phyloP scores from a whole-genome alignment of 2,113 vertebrate genomes.

The Dunckerocampus dactyliophorus region DNA sequence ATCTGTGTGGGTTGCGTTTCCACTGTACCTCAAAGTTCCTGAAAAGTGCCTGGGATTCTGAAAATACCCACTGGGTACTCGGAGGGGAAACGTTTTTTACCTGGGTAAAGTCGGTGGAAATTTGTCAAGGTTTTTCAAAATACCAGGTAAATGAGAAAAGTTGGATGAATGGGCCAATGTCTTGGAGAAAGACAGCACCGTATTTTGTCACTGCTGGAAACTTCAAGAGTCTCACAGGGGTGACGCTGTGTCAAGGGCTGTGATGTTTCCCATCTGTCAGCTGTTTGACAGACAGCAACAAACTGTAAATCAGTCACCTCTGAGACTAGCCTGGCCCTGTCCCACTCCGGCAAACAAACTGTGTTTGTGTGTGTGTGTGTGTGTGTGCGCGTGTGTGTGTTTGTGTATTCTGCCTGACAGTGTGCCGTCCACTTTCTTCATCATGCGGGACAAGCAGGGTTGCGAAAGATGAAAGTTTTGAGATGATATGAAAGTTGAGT shows the following conservation, averaged over 20 bases:
- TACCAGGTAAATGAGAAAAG: too few species aligned
- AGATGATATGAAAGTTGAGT: not conserved
- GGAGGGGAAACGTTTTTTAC: not conserved
- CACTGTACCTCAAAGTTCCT: too few species aligned
- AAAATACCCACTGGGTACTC: too few species aligned
- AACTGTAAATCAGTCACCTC: constrained; percentile 65
- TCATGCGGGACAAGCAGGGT: not conserved
- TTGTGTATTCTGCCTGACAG: constrained; percentile 21
- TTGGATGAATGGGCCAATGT: not conserved
- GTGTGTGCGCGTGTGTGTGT: constrained; percentile 40
- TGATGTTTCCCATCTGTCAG: constrained; percentile 57
- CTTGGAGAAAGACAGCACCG: not conserved
- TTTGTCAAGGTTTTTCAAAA: constrained; percentile 6
- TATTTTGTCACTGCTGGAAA: constrained; percentile 28
- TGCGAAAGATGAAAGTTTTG: not conserved
- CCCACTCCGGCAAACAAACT: constrained; percentile 37
- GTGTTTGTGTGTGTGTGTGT: constrained; percentile 11
- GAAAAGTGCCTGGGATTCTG: too few species aligned
- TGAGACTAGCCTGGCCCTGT: constrained; percentile 16
- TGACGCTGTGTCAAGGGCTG: constrained; percentile 35
- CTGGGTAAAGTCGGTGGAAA: constrained; percentile 1
- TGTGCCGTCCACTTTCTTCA: constrained; percentile 12
- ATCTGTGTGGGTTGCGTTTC: too few species aligned
- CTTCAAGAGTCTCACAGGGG: constrained; percentile 33
- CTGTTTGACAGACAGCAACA: constrained; percentile 69